These are phyloP conservation scores for Phoenicopterus ruber DNA, from an alignment of 2,113 vertebrate genomes.

Conservation along the genomic window DNA sequence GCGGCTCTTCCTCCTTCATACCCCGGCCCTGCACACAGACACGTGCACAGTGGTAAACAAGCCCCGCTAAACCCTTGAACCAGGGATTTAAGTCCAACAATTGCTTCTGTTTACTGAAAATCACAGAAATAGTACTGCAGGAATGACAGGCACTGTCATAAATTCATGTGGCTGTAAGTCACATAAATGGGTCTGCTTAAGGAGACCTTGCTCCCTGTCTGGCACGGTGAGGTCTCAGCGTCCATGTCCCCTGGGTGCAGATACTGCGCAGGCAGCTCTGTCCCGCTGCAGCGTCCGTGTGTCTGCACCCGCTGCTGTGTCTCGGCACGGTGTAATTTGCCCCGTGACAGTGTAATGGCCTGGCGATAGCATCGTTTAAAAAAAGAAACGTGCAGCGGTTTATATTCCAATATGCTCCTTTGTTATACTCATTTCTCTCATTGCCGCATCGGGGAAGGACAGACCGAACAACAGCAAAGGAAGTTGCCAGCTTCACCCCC, in stretches of 20 bases:
- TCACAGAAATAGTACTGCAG: not conserved
- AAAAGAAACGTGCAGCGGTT: rapidly evolving
- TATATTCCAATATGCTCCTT: not conserved
- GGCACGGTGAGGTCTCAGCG: rapidly evolving
- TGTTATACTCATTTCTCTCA: not conserved
- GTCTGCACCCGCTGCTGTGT: not conserved
- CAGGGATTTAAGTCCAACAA: not conserved
- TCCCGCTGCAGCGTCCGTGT: not conserved
- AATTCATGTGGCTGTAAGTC: rapidly evolving
- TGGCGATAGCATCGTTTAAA: not conserved
- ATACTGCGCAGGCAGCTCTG: not conserved
- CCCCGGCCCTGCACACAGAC: not conserved
- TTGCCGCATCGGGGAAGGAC: not conserved
- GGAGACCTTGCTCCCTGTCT: not conserved
- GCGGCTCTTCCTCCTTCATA: not conserved
- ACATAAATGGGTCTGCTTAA: not conserved
- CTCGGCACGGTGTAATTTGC: not conserved
- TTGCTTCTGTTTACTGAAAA: not conserved
- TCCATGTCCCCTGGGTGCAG: rapidly evolving
- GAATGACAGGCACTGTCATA: not conserved
- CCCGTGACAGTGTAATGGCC: not conserved
- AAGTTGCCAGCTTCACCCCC: not conserved
- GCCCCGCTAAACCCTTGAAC: not conserved
- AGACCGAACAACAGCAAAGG: not conserved
- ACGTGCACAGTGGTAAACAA: not conserved